Evolutionary conservation across 2,113 vertebrate species (phyloP), one percentile per base, ranked within the genome.

Genomic region (Glareola pratincola): DNA sequence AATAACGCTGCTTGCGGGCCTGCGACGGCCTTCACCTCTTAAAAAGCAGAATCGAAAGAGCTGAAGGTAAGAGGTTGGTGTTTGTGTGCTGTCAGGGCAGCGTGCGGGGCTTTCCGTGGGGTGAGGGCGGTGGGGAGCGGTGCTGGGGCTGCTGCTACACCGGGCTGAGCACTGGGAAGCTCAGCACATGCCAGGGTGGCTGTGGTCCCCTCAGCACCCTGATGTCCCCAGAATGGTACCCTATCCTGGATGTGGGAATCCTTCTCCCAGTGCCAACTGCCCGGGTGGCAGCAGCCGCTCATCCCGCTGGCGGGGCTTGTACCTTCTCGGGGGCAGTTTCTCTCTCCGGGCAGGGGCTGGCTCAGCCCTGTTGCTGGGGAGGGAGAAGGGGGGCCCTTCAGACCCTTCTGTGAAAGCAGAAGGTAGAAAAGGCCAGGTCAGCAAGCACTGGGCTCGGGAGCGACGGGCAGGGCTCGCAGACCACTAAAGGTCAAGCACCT

Each of bases 301-400:
- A 7, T 53, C 0, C 0, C 37, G 21, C 34, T 0, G 1, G 29
- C 53, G 30, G 37, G 19, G 26, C 8, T 68, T 20, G 21, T 73
- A 18, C 18, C n/a, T 66, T 74, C 27, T 39, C 47, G 0, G 36
- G 22, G 14, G 5, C 62, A 51, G 2, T n/a, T 73, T 67, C n/a
- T 30, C 36, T 85, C 2, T 3, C 9, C 0, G 4, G 39, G 34
- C 9, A 69, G 50, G 39, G 21, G 20, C 39, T 74, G 30, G 45
- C 53, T 80, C 23, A 36, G 54, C 6, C 47, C 29, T n/a, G 45
- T 54, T 54, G 53, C 67, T 87, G 76, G n/a, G 29, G 39, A 54
- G 47, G 26, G n/a, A 4, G 2, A 11, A 37, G 64, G 56, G 41
- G 34, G 8, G 11, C 15, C 36, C n/a, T 29, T 73, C 2, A 0